A percentile compares a stretch with the other conserved stretches of the same genome.
These are phyloP conservation scores for Drosophila biarmipes DNA, from an alignment of 1,140 invertebrate species.

Conservation along the genomic window DNA sequence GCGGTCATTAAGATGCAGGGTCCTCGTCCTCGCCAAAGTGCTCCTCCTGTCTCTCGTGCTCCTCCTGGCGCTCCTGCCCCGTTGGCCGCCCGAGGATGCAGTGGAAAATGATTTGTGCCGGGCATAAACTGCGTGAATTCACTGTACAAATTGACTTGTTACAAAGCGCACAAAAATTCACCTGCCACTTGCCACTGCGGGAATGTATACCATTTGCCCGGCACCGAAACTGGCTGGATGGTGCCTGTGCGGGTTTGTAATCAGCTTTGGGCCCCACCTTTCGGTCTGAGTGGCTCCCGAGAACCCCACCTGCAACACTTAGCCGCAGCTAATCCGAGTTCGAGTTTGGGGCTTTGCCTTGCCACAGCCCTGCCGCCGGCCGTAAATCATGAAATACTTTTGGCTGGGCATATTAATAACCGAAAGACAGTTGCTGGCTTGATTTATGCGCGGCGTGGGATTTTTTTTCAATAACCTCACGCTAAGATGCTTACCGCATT, in stretches of 20 bases:
- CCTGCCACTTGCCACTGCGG: slow-evolving; percentile 17
- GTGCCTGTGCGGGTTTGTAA: slow-evolving; percentile 29
- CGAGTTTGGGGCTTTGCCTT: slow-evolving; percentile 28
- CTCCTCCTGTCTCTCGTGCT: not conserved
- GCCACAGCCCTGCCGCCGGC: slow-evolving; percentile 31
- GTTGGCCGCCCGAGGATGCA: not conserved
- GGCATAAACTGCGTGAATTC: slow-evolving; percentile 60
- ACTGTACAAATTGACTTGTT: slow-evolving; percentile 70
- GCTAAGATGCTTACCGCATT: slow-evolving; percentile 41
- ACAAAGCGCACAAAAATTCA: slow-evolving; percentile 35
- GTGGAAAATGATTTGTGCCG: slow-evolving; percentile 64
- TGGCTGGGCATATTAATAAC: slow-evolving; percentile 71
- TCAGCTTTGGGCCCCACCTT: slow-evolving; percentile 51
- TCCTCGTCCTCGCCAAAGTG: not conserved
- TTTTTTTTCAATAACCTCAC: slow-evolving; percentile 56
- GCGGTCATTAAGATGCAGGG: slow-evolving; percentile 57
- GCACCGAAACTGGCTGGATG: not conserved
- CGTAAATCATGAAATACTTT: slow-evolving; percentile 75
- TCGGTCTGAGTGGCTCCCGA: slow-evolving; percentile 7
- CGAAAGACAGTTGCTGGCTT: slow-evolving; percentile 64
- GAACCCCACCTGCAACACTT: slow-evolving; percentile 17
- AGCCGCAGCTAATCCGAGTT: slow-evolving; percentile 48
- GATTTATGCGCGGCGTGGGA: slow-evolving; percentile 59
- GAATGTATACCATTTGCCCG: not conserved
- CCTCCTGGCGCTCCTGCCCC: too few species aligned